Conservation (phyloP, 1,140 invertebrate species). For the Bombus fervidus region DNA sequence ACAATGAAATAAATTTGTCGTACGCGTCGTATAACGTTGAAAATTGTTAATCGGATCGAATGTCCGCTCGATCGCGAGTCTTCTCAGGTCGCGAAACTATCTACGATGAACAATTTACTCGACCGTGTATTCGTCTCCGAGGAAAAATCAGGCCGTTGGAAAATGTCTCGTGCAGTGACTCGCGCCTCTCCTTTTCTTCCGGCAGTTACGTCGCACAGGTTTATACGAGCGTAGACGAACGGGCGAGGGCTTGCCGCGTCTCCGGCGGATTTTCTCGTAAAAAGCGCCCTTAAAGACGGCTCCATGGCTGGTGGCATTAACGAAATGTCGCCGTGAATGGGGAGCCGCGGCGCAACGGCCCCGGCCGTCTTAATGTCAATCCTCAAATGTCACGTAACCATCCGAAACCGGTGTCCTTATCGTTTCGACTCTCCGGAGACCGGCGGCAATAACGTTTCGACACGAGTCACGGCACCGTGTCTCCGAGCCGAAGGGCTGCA, state of each 20-base stretch:
- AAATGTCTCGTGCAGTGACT: neutral
- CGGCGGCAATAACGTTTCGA: slow-evolving; percentile 66
- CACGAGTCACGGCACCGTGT: slow-evolving; percentile 55
- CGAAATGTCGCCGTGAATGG: slow-evolving; percentile 74
- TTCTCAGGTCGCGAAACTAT: neutral
- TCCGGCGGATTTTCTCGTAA: slow-evolving; percentile 74
- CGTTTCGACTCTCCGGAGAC: slow-evolving; percentile 68
- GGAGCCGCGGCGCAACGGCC: slow-evolving; percentile 42
- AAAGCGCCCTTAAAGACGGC: slow-evolving; percentile 73
- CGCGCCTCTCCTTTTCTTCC: neutral
- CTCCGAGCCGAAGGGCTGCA: neutral
- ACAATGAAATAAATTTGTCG: neutral
- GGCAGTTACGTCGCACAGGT: neutral
- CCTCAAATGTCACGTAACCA: slow-evolving; percentile 80
- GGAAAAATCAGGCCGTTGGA: neutral
- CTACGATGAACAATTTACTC: neutral
- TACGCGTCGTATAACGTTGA: neutral
- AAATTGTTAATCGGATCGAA: neutral
- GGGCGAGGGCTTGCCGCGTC: slow-evolving; percentile 48
- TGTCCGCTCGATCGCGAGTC: no score
- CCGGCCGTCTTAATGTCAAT: slow-evolving; percentile 77
- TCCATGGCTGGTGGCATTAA: slow-evolving; percentile 74
- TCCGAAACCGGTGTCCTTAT: slow-evolving; percentile 70
- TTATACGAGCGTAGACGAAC: neutral
- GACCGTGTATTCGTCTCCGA: neutral